These are phyloP conservation scores for Auanema freiburgensis DNA, from an alignment of 2,888 invertebrate genomes.

Conservation along the genomic window DNA sequence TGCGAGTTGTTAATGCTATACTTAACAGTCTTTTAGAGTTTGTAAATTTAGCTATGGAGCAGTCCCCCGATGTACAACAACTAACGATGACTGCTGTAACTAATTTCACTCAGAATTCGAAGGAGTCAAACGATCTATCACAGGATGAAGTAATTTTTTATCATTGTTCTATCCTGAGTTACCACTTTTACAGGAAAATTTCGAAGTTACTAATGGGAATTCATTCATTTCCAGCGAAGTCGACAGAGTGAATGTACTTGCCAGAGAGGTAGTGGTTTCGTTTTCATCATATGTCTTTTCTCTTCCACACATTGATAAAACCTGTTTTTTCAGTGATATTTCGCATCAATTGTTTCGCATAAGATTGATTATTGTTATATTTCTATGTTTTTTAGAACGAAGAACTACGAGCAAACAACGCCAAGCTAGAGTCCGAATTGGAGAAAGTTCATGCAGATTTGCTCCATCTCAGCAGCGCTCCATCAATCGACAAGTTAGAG, in stretches of 20 bases:
- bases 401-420: conserved; percentile 7
- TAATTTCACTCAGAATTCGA: too few relatives aligned
- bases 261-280: conserved; percentile 2
- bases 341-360: neutral
- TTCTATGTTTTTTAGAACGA: conserved; percentile 6
- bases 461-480: neutral
- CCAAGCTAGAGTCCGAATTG: conserved; percentile 8
- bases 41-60: too few relatives aligned
- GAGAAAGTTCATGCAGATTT: conserved; percentile 9
- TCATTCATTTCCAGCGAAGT: neutral
- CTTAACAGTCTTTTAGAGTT: too few relatives aligned
- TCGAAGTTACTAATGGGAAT: neutral
- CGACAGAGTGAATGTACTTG: neutral
- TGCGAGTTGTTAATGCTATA: neutral
- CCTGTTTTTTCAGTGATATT: conserved; percentile 2
- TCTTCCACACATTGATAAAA: neutral
- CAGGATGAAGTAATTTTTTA: too few relatives aligned
- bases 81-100: too few relatives aligned
- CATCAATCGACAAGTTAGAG: conserved; percentile 5
- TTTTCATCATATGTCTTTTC: neutral
- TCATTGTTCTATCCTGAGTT: too few relatives aligned
- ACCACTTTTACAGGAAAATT: too few relatives aligned
- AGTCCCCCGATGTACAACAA: too few relatives aligned
- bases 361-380: neutral
- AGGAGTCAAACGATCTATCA: too few relatives aligned